A percentile compares a stretch with the other conserved stretches of the same genome.
Evolutionary conservation across 2,888 invertebrate species (phyloP).

Genomic region (Apocheima hispidaria): DNA sequence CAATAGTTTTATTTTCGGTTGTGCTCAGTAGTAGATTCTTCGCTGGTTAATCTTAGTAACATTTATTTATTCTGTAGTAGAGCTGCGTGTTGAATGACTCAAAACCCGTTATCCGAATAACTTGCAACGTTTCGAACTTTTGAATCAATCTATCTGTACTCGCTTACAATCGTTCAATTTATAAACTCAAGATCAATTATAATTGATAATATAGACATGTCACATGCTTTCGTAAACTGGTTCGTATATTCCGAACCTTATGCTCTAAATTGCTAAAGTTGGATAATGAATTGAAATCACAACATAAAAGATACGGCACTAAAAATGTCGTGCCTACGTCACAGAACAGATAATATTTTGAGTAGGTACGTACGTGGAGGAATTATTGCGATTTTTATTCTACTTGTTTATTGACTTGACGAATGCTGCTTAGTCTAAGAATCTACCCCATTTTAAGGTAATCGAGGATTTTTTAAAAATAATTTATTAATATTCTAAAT

Average conservation of each 20-base stretch:
- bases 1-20: too few relatives aligned
- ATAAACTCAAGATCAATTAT: conserved; percentile 54
- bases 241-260: conserved; percentile 1
- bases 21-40: too few relatives aligned
- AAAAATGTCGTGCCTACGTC: background rate
- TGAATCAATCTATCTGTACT: conserved; percentile 22
- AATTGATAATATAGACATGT: conserved; percentile 50
- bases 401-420: too few relatives aligned
- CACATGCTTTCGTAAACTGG: conserved; percentile 26
- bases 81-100: background rate
- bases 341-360: too few relatives aligned
- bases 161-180: conserved; percentile 48
- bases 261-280: conserved; percentile 16
- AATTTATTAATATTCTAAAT: too few relatives aligned
- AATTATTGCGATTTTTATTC: too few relatives aligned
- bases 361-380: too few relatives aligned
- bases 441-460: too few relatives aligned
- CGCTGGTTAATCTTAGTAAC: too few relatives aligned
- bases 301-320: conserved; percentile 11
- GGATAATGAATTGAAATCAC: conserved; percentile 9
- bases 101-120: background rate
- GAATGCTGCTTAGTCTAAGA: too few relatives aligned
- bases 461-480: too few relatives aligned
- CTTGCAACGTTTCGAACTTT: conserved; percentile 11
- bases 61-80: background rate